Evolutionary conservation across 2,888 invertebrate species (phyloP).

Genomic region (Gortyna flavago): DNA sequence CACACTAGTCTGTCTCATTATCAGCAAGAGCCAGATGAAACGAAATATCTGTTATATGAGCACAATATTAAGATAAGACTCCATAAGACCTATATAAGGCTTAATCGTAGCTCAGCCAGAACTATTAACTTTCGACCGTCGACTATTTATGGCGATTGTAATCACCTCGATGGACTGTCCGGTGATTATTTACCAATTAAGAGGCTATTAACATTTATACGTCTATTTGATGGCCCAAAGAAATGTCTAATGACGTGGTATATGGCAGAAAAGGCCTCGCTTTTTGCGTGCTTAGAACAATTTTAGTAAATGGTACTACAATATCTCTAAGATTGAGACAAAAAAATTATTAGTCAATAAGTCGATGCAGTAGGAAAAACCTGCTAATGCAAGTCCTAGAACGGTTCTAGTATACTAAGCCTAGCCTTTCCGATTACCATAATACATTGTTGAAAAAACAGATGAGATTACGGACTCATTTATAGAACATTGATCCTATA

Average conservation of each 20-base stretch:
- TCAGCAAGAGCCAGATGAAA: slow-evolving; percentile 66
- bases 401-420: slow-evolving; percentile 15
- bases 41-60: slow-evolving; percentile 70
- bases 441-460: slow-evolving; percentile 53
- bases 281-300: slow-evolving; percentile 45
- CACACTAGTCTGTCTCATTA: slow-evolving; percentile 24
- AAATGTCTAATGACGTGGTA: slow-evolving; percentile 60
- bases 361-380: not conserved
- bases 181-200: slow-evolving; percentile 69
- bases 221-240: slow-evolving; percentile 58
- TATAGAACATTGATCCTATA: slow-evolving; percentile 68
- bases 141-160: slow-evolving; percentile 67
- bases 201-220: slow-evolving; percentile 62
- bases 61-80: slow-evolving; percentile 78
- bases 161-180: slow-evolving; percentile 55
- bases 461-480: slow-evolving; percentile 53
- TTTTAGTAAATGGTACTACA: slow-evolving; percentile 31
- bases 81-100: slow-evolving; percentile 74
- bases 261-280: slow-evolving; percentile 43
- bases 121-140: slow-evolving; percentile 67
- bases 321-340: slow-evolving; percentile 12
- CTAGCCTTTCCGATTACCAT: slow-evolving; percentile 55
- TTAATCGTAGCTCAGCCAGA: slow-evolving; percentile 67
- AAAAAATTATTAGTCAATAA: slow-evolving; percentile 5
- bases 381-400: slow-evolving; percentile 6